Base-by-base conservation (phyloP, 2,888 invertebrate genomes). In the Morpho helenor region DNA sequence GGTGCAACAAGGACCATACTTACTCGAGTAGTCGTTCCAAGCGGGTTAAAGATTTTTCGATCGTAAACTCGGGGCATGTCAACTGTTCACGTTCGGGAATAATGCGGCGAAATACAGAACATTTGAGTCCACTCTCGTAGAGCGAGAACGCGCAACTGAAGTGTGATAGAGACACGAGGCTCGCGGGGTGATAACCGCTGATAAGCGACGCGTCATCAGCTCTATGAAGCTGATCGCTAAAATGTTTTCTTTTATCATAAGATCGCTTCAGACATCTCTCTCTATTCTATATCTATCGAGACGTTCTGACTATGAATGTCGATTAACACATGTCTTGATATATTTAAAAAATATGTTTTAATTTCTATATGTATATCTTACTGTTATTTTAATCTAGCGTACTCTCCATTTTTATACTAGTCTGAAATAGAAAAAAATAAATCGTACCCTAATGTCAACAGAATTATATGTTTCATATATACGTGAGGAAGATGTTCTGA, bases 131-230 rank as follows among this genome's bases (percentile, higher is more conserved):
- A 76, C 78, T 72, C 76, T 67, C 66, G 64, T 69, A 73, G 75
- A 80, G 76, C 79, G 81, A 77, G 75, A 74, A 71, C 83, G 81
- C 82, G 80, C 78, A 74, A 86, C 86, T 86, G 80, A 72, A 77
- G 77, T 69, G 68, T 69, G 73, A 66, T 55, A 57, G 65, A 62
- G 64, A 63, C 69, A 70, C 79, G 80, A 80, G 83, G 79, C 82
- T 79, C 80, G 78, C 76, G 73, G 77, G 80, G 81, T 86, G 87
- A 87, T 87, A 87, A 84, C 83, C 75, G 75, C 81, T 87, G 87
- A 87, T 87, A 87, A 86, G 80, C 80, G 75, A 53, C 77, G 77
- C 79, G 82, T 80, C 80, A 80, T 74, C 77, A 68, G 62, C 71
- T 71, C 69, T 71, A 72, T 74, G 73, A 67, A 68, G 67, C 61